Percentiles rank a stretch among this genome's conserved stretches.
Evolutionary conservation across 2,888 invertebrate genomes (phyloP).

Genomic region (Phyllotreta cruciferae): DNA sequence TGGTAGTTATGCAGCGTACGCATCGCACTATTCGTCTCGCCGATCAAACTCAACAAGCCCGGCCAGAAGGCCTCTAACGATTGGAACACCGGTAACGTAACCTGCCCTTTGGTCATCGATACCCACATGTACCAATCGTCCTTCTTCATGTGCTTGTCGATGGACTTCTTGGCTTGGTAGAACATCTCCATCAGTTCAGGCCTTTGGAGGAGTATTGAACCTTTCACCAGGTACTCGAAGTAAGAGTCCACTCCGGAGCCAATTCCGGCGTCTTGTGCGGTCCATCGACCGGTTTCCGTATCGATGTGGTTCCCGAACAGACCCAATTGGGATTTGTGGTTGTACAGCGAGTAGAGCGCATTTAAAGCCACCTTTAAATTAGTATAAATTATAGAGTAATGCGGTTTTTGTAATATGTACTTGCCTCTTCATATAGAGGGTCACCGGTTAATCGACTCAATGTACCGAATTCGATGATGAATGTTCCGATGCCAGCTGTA

Average conservation of each 20-base stretch:
- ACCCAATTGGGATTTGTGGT: constrained; percentile 84
- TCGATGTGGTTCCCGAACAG: constrained; percentile 97
- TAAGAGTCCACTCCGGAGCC: constrained; percentile 97
- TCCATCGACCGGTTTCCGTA: constrained; percentile 94
- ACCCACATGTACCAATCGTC: constrained; percentile 99
- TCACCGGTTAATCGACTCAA: constrained; percentile 92
- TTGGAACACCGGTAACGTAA: constrained; percentile 97
- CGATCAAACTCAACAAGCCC: constrained; percentile 85
- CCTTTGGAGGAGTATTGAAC: constrained; percentile 82
- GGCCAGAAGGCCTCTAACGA: constrained; percentile 99
- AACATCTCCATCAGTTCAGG: constrained; percentile 94
- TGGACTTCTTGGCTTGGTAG: constrained; percentile 75
- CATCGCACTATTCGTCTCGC: constrained; percentile 90
- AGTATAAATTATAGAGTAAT: background rate
- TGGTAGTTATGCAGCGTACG: constrained; percentile 95
- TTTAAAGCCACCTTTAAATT: constrained; percentile 79
- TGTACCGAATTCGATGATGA: constrained; percentile 95
- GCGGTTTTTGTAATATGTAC: constrained; percentile 43
- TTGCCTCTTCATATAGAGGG: constrained; percentile 89
- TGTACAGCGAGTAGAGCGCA: constrained; percentile 88
- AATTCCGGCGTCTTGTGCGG: constrained; percentile 96
- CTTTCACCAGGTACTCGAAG: constrained; percentile 98
- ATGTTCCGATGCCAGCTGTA: constrained; percentile 97
- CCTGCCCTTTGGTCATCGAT: constrained; percentile 95
- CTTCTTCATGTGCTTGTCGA: constrained; percentile 86